These are phyloP conservation scores for Microchrysa polita DNA, from an alignment of 2,888 invertebrate genomes.

Conservation along the genomic window DNA sequence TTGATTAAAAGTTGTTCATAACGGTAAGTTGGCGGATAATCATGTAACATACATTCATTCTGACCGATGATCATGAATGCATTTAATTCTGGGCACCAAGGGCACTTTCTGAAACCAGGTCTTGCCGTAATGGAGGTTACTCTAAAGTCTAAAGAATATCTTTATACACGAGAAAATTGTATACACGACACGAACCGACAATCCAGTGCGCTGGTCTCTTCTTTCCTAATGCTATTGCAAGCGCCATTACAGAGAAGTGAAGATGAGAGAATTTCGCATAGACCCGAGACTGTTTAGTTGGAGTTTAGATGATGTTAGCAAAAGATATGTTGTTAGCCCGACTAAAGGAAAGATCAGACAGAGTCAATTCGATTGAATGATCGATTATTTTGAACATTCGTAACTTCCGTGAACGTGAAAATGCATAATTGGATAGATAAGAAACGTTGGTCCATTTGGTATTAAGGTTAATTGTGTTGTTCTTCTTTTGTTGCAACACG, in stretches of 20 bases:
- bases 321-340: background rate
- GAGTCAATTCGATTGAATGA: slow-evolving; percentile 4
- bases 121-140: no score
- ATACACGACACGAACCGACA: no score
- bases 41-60: slow-evolving; percentile 2
- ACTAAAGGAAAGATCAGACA: background rate
- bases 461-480: slow-evolving; percentile 4
- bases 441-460: background rate
- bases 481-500: background rate
- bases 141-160: no score
- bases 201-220: no score
- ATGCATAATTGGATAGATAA: slow-evolving; percentile 2
- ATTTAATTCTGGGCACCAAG: no score
- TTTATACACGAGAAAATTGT: no score
- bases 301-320: no score
- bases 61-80: background rate
- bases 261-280: slow-evolving; percentile 18
- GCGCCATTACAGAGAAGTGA: background rate
- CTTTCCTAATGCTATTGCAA: background rate
- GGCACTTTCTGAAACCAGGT: no score
- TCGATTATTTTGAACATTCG: slow-evolving; percentile 9
- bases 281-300: background rate
- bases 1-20: slow-evolving; percentile 33
- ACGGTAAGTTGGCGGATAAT: slow-evolving; percentile 26
- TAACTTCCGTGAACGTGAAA: slow-evolving; percentile 35